A percentile compares a stretch with the other conserved stretches of the same genome.
Conservation (phyloP, 1,140 invertebrate species). For the Xylocopa sonorina region DNA sequence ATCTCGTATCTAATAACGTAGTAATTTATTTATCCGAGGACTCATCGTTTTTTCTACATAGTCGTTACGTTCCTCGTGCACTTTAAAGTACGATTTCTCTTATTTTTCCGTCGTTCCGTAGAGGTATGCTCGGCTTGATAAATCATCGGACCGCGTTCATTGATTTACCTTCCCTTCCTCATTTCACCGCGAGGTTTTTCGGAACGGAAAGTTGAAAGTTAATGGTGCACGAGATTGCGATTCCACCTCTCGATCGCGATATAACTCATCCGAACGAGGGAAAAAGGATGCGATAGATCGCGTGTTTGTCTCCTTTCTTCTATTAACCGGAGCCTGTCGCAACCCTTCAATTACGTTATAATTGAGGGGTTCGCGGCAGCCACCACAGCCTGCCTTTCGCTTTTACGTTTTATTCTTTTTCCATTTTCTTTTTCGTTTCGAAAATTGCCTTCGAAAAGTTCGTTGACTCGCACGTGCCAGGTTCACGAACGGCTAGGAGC, state of each 20-base stretch:
- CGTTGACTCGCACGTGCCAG: constrained; percentile 36
- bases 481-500: constrained; percentile 34
- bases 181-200: constrained; percentile 13
- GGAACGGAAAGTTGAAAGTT: constrained; percentile 36
- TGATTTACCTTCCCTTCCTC: constrained; percentile 14
- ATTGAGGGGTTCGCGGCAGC: constrained; percentile 41
- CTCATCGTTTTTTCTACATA: background rate
- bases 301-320: constrained; percentile 55
- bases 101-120: too few species aligned
- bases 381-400: constrained; percentile 15
- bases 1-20: too few species aligned
- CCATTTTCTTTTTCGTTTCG: too few species aligned
- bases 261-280: constrained; percentile 39
- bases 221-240: constrained; percentile 33
- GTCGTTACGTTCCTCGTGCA: too few species aligned
- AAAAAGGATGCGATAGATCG: constrained; percentile 45
- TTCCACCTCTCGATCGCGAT: constrained; percentile 27
- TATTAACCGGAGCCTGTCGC: constrained; percentile 42
- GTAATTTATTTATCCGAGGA: background rate
- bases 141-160: background rate
- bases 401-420: constrained; percentile 28
- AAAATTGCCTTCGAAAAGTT: constrained; percentile 52
- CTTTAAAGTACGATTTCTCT: too few species aligned
- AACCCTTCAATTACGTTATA: constrained; percentile 61
- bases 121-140: too few species aligned